Conservation (phyloP, 2,888 invertebrate species). For the Sarcophaga carnaria region DNA sequence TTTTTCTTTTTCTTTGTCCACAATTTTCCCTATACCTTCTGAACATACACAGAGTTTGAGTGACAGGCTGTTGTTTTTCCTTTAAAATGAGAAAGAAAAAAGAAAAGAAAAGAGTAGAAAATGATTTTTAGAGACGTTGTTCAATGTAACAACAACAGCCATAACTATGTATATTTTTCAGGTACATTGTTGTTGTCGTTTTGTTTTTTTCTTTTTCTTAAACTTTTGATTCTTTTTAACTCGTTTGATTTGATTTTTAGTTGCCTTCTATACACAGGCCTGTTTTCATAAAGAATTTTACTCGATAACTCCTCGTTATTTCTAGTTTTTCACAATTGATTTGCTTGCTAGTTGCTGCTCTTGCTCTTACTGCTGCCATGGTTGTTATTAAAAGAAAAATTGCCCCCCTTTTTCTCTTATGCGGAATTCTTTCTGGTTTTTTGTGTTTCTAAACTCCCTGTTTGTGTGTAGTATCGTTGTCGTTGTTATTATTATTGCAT, state of each 20-base stretch:
- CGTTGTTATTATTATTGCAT: neutral
- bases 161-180: slow-evolving; percentile 6
- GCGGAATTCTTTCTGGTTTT: neutral
- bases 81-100: slow-evolving; percentile 1
- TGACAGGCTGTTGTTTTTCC: slow-evolving; percentile 60
- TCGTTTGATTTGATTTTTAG: slow-evolving; percentile 47
- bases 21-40: neutral
- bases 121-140: slow-evolving; percentile 1
- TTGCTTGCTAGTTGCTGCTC: slow-evolving; percentile 39
- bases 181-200: neutral
- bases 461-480: neutral
- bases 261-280: neutral
- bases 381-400: slow-evolving; percentile 24
- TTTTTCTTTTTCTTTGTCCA: neutral
- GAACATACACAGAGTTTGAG: slow-evolving; percentile 53
- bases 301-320: slow-evolving; percentile 7
- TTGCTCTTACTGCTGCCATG: too few relatives aligned
- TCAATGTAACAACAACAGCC: neutral
- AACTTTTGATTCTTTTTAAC: slow-evolving; percentile 36
- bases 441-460: neutral
- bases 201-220: neutral
- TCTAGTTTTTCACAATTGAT: slow-evolving; percentile 62
- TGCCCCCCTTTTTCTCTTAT: neutral
- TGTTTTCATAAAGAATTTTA: slow-evolving; percentile 30
- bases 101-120: slow-evolving; percentile 18